phyloP scores from a whole-genome alignment of 2,113 vertebrate species.

The Apistogramma diplotaenia region DNA sequence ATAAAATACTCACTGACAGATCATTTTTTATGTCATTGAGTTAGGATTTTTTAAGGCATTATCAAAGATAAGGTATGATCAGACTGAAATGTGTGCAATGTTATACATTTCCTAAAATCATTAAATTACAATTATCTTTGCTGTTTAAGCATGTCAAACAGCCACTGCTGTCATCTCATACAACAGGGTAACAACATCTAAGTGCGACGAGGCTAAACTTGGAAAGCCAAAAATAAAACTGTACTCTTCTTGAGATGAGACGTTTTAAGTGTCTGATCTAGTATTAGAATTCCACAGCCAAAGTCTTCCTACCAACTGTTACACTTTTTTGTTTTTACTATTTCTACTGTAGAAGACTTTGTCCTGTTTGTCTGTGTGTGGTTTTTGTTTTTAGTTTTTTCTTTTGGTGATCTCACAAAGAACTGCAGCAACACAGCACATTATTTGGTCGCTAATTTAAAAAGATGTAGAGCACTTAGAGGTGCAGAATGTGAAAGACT shows the following conservation, averaged over 20 bases:
- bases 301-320: neutral
- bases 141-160: neutral
- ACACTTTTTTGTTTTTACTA: neutral
- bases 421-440: neutral
- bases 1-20: neutral
- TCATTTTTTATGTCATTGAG: neutral
- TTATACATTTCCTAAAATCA: too few species aligned
- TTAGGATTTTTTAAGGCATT: neutral
- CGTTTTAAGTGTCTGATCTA: neutral
- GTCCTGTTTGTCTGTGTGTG: neutral
- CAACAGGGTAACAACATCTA: neutral
- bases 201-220: neutral
- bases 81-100: too few species aligned
- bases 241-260: neutral
- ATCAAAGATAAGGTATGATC: too few species aligned
- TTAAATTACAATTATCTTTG: neutral
- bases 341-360: neutral
- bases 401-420: neutral
- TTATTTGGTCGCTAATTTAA: neutral
- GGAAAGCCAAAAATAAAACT: neutral
- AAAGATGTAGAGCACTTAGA: neutral
- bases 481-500: neutral
- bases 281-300: neutral
- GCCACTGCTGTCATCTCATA: neutral
- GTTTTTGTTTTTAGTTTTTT: too few species aligned